Percentiles rank a stretch among this genome's conserved stretches.
Conservation (phyloP, 1,140 invertebrate species). For the Brachionus sp. region DNA sequence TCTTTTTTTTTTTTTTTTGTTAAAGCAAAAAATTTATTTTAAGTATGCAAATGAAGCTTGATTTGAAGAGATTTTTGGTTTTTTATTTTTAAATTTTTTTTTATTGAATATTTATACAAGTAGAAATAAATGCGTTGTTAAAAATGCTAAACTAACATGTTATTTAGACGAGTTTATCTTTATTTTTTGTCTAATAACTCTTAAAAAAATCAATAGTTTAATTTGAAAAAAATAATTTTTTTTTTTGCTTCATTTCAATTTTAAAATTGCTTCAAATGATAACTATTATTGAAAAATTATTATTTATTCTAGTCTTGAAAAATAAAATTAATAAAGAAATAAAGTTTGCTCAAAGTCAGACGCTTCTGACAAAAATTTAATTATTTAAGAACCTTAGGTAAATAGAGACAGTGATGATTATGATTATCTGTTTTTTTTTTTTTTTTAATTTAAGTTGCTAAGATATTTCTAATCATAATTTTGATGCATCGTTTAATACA, state of each 20-base stretch:
- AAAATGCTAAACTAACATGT: background rate
- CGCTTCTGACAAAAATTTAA: background rate
- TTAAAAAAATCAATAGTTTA: background rate
- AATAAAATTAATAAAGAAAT: background rate
- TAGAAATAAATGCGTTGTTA: background rate
- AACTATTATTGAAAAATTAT: background rate
- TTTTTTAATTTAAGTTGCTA: conserved; percentile 1
- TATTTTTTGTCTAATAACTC: background rate
- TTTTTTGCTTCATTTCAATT: no score
- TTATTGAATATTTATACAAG: background rate
- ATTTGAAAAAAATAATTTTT: background rate
- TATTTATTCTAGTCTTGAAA: background rate
- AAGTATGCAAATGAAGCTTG: background rate
- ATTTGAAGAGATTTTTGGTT: background rate
- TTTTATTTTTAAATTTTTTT: background rate
- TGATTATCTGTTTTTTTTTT: background rate
- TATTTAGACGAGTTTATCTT: background rate
- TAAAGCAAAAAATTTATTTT: background rate
- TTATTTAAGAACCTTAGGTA: background rate
- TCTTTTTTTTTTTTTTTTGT: background rate
- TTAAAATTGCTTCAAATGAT: no score
- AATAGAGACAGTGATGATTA: conserved; percentile 17
- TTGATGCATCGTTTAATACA: background rate
- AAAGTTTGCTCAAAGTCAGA: background rate
- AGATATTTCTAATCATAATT: conserved; percentile 25